Evolutionary conservation across 2,113 vertebrate genomes (phyloP).

Genomic region (Arizona elegans): DNA sequence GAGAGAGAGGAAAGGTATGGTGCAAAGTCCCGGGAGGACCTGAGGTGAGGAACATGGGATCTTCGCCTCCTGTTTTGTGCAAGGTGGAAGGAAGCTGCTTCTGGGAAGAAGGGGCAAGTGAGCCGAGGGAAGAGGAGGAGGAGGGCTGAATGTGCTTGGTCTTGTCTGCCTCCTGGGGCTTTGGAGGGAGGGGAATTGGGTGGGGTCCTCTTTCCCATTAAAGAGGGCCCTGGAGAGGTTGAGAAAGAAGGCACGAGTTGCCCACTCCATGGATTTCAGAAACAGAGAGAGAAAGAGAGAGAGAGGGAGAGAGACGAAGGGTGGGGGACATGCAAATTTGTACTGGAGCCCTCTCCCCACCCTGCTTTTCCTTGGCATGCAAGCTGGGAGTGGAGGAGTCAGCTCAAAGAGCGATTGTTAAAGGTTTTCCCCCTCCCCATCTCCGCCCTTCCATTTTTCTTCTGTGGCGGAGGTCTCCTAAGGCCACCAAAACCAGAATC

Average conservation of each 20-base stretch:
- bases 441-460: constrained; percentile 2
- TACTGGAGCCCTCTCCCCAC: not conserved
- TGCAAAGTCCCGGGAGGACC: not conserved
- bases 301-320: not conserved
- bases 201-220: not conserved
- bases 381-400: not conserved
- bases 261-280: not conserved
- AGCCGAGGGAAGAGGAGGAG: not conserved
- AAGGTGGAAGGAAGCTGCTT: not conserved
- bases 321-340: constrained; percentile 14
- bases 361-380: not conserved
- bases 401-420: not conserved
- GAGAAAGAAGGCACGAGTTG: not conserved
- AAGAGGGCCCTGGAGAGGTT: not conserved
- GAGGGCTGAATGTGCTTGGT: not conserved
- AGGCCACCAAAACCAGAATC: not conserved
- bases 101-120: not conserved
- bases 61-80: not conserved
- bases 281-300: too few relatives aligned
- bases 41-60: not conserved
- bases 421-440: not conserved
- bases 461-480: not conserved
- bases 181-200: not conserved
- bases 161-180: not conserved
- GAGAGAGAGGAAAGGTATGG: not conserved